Base-by-base conservation (phyloP, 1,140 invertebrate genomes). In the Drosophila kohkoa region DNA sequence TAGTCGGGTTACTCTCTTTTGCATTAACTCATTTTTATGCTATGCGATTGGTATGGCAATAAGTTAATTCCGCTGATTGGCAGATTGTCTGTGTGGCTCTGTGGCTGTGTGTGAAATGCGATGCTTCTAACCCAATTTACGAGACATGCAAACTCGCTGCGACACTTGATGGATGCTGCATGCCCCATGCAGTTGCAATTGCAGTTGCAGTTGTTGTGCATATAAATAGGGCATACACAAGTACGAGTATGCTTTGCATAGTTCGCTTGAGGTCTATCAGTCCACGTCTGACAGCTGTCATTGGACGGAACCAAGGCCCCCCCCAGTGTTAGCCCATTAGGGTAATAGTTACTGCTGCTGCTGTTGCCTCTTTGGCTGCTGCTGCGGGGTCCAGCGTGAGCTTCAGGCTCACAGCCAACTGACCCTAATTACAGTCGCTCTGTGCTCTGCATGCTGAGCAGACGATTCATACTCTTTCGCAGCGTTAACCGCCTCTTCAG, bases 101-200 rank as follows among this genome's bases (percentile, higher is more conserved):
- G 32, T 32, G 32, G 32, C 32, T 32, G 32, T 38, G 25, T 77
- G 60, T 69, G 81, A 77, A 87, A 86, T 69, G 79, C 55, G 82
- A 86, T 87, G 82, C 82, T 69, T 82, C 75, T 86, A 86, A 86
- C 82, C 82, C 82, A 87, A 87, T 86, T 86, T 52, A 55, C 67
- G 46, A 54, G 63, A 15, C 68, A 59, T 38, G 72, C 59, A 43
- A 57, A 79, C 64, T 63, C n/a, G 16, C 46, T 63, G 20, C 43
- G 52, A 30, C 69, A 43, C 65, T 49, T 86, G 77, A 59, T 69
- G 55, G 49, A 68, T 62, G 32, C 35, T 20, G 45, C 67, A 51
- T 66, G 69, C 60, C 38, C 15, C 38, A 55, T 54, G 67, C 28
- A 38, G 4, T 10, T 43, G 46, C 4, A 49, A 0, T 13, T 49